Conservation (phyloP, 2,797 vertebrate species). For the Picus viridis region DNA sequence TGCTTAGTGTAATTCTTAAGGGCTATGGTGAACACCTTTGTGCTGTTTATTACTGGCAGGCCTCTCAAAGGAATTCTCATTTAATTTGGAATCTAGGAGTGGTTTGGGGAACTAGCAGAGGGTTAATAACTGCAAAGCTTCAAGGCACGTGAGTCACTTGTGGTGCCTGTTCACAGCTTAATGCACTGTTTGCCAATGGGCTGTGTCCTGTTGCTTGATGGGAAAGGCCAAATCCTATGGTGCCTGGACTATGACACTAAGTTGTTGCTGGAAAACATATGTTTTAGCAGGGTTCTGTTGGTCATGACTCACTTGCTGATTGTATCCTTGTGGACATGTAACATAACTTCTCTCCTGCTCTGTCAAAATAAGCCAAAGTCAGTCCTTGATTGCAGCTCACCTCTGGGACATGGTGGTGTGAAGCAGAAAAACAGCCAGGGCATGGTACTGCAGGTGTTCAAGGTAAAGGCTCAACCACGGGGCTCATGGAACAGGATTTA, state of each 20-base stretch:
- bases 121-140: constrained; percentile 33
- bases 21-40: neutral
- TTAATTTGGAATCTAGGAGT: constrained; percentile 62
- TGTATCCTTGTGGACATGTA: neutral
- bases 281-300: neutral
- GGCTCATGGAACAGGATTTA: accelerated
- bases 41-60: constrained; percentile 37
- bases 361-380: neutral
- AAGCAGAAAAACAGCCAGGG: neutral
- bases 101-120: constrained; percentile 22
- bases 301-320: neutral
- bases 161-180: neutral
- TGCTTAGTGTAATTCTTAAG: neutral
- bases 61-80: constrained; percentile 33
- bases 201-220: neutral
- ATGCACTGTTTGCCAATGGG: neutral
- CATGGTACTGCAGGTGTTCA: neutral
- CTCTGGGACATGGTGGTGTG: neutral
- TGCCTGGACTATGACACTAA: neutral
- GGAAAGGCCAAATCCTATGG: neutral
- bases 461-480: neutral
- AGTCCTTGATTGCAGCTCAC: neutral
- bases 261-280: neutral
- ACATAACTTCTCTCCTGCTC: neutral
- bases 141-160: neutral